A percentile compares a stretch with the other conserved stretches of the same genome.
Evolutionary conservation across 2,888 invertebrate genomes (phyloP).

Genomic region (Drosophila anomalipes): DNA sequence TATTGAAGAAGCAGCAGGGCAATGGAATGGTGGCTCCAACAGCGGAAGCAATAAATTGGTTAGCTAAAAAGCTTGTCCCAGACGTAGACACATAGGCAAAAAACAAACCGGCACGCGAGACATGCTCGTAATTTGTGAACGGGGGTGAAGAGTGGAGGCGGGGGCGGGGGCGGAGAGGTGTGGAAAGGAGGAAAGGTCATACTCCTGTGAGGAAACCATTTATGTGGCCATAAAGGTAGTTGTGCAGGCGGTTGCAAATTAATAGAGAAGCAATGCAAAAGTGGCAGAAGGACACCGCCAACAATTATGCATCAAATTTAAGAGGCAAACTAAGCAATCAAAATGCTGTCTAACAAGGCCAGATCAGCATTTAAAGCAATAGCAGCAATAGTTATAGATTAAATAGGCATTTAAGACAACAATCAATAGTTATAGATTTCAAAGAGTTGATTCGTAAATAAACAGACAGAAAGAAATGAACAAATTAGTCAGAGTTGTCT

Average conservation of each 20-base stretch:
- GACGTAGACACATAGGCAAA: constrained; percentile 66
- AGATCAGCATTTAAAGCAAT: neutral
- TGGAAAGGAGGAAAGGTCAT: too few species aligned
- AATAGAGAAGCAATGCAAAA: constrained; percentile 38
- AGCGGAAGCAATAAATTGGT: constrained; percentile 78
- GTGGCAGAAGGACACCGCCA: constrained; percentile 7
- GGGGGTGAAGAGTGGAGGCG: neutral
- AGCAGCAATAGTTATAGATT: neutral
- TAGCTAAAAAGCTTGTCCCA: constrained; percentile 77
- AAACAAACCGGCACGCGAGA: constrained; percentile 58
- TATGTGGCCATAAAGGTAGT: constrained; percentile 40
- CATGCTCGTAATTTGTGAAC: constrained; percentile 61
- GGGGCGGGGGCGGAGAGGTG: neutral
- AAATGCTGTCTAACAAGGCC: neutral
- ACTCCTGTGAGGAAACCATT: constrained; percentile 29
- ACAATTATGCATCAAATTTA: constrained; percentile 39
- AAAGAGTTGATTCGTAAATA: too few species aligned
- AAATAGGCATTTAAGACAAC: neutral
- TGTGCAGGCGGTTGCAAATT: constrained; percentile 61
- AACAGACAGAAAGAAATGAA: too few species aligned
- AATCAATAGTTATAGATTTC: too few species aligned
- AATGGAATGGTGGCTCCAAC: constrained; percentile 9
- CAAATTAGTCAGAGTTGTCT: too few species aligned
- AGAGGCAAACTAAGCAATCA: neutral
- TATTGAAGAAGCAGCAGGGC: constrained; percentile 6